These are phyloP conservation scores for Pollenia labialis DNA, from an alignment of 2,888 invertebrate genomes.

Conservation along the genomic window DNA sequence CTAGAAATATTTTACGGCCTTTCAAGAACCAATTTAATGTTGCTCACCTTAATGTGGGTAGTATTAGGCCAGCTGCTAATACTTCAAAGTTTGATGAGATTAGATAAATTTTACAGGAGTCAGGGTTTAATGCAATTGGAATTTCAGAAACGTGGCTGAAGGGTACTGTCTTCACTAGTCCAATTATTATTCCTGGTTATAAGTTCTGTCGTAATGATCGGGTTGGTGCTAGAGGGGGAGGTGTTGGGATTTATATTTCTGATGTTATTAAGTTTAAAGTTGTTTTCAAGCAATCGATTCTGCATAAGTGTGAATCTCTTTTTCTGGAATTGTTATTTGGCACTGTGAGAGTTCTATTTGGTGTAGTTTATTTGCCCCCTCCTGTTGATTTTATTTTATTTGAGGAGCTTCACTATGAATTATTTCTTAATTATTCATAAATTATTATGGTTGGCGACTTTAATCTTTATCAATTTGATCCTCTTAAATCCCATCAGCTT, in stretches of 20 bases:
- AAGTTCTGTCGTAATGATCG: constrained; percentile 33
- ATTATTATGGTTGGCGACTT: constrained; percentile 30
- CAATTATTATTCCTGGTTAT: constrained; percentile 5
- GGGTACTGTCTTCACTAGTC: neutral
- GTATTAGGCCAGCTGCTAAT: neutral
- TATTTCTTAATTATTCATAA: neutral
- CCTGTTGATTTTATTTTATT: too few relatives aligned
- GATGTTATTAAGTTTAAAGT: too few relatives aligned
- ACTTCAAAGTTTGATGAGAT: constrained; percentile 30
- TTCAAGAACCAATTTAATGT: constrained; percentile 14
- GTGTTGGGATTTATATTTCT: too few relatives aligned
- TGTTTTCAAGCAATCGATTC: neutral
- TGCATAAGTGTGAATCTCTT: neutral
- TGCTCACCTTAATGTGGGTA: constrained; percentile 28
- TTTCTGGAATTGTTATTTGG: too few relatives aligned
- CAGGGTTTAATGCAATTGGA: neutral
- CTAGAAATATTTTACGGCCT: neutral
- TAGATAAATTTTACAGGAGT: neutral
- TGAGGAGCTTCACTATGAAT: too few relatives aligned
- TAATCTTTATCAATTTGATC: constrained; percentile 9
- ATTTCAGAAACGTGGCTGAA: constrained; percentile 34
- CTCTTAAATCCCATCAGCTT: neutral
- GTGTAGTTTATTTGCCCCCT: too few relatives aligned
- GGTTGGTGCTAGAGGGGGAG: constrained; percentile 22
- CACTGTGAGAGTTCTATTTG: too few relatives aligned